Base-by-base conservation (phyloP, 2,888 invertebrate genomes). In the Polietes domitor region DNA sequence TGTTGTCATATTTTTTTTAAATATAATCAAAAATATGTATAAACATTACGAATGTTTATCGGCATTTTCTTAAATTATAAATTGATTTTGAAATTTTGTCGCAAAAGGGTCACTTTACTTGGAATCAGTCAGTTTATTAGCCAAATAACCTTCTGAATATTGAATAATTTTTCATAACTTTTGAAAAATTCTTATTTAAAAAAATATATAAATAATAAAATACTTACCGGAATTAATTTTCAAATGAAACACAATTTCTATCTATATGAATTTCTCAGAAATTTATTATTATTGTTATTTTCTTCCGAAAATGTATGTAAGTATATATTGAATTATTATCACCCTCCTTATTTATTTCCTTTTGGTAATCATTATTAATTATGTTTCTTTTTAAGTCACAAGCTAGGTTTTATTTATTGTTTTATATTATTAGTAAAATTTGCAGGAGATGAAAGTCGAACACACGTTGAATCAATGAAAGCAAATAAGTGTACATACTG, bases 311-410 rank as follows among this genome's bases (percentile, higher is more conserved):
- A 50, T 76, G 12, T 28, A n/a, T 63, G 61, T 77, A 47, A 26
- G 58, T 32, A 37, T 37, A 12, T 77, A 21, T 32, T 53, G 37
- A 41, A 72, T 32, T 26, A 77, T 15, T 53, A 47, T 47, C 28
- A 24, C 43, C 55, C 53, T 68, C 26, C 10, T 9, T 17, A 53
- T 21, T 53, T 53, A 24, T 58, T 58, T 58, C 12, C 2, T 58
- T 26, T 26, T 15, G 17, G 15, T 58, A 26, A n/a, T 21, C 5
- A 3, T 58, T 58, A 53, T 19, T 53, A 32, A 32, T 19, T 53
- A 21, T 19, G 19, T 53, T 1, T 58, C 4, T 58, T 58, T 71
- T 77, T 71, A 77, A 71, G 77, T 77, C 77, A 37, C 63, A 77
- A 77, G 77, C 77, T 47, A 63, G 58, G 58, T 26, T 58, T 72